Evolutionary conservation across 1,140 invertebrate species (phyloP).

Genomic region (Nylanderia fulva): DNA sequence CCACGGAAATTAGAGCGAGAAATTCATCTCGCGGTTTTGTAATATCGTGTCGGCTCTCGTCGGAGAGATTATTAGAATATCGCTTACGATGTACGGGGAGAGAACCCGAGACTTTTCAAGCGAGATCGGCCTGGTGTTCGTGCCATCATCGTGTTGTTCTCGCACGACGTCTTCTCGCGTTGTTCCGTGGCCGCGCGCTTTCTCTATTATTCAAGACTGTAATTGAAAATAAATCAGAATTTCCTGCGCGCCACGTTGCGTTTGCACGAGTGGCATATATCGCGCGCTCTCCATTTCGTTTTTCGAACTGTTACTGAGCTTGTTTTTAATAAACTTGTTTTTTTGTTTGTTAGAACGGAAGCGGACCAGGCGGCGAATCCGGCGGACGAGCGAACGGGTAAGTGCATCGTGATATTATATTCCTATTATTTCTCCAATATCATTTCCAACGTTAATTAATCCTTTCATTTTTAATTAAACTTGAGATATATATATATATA

Average conservation of each 20-base stretch:
- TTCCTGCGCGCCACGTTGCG: constrained; percentile 70
- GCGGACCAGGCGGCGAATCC: constrained; percentile 90
- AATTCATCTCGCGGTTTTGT: constrained; percentile 15
- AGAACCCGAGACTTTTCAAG: constrained; percentile 14
- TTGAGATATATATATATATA: not conserved
- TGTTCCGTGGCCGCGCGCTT: constrained; percentile 60
- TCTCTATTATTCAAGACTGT: constrained; percentile 67
- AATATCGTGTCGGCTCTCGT: constrained; percentile 21
- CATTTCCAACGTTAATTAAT: not conserved
- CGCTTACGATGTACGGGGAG: not conserved
- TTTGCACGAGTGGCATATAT: constrained; percentile 79
- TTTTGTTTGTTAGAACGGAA: constrained; percentile 94
- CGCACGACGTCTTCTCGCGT: constrained; percentile 13
- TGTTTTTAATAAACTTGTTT: constrained; percentile 86
- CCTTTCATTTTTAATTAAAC: not conserved
- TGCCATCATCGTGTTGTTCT: not conserved
- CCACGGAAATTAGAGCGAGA: constrained; percentile 54
- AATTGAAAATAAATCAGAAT: constrained; percentile 39
- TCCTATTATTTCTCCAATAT: not conserved
- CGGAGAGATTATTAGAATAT: constrained; percentile 33
- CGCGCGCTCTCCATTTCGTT: constrained; percentile 80
- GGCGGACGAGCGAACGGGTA: constrained; percentile 92
- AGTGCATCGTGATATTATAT: constrained; percentile 78
- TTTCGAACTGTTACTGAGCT: constrained; percentile 84
- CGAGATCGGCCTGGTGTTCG: not conserved